Conservation (phyloP, 2,888 invertebrate species). For the Nomada goodeniana region DNA sequence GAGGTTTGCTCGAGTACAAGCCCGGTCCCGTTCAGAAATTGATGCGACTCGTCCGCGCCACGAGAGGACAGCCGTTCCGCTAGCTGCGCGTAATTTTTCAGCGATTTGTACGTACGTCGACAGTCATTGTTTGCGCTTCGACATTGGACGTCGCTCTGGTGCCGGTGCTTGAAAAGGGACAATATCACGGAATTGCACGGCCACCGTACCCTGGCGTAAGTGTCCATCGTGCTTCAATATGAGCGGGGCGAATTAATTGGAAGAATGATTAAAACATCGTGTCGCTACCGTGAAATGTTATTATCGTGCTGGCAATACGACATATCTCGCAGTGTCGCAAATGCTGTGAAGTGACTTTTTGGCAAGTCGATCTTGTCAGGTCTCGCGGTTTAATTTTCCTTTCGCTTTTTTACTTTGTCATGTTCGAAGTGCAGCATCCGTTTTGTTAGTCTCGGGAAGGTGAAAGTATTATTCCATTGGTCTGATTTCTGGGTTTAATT, state of each 20-base stretch:
- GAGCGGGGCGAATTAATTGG: constrained; percentile 1
- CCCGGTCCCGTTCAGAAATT: constrained; percentile 32
- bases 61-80: not conserved
- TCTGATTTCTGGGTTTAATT: too few relatives aligned
- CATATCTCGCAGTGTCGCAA: not conserved
- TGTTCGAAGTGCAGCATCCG: not conserved
- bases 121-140: constrained; percentile 19
- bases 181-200: constrained; percentile 2
- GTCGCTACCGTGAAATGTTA: not conserved
- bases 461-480: too few relatives aligned
- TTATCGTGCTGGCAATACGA: not conserved
- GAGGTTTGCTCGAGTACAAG: constrained; percentile 13
- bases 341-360: not conserved
- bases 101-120: constrained; percentile 14
- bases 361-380: not conserved
- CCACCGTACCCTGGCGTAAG: not conserved
- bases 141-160: not conserved
- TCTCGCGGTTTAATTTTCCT: not conserved
- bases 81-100: constrained; percentile 34
- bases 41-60: constrained; percentile 31
- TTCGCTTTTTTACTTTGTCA: not conserved
- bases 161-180: not conserved
- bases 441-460: too few relatives aligned
- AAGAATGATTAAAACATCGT: not conserved
- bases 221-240: not conserved